Conservation (phyloP, 2,113 vertebrate species). For the Morphnarchus princeps region DNA sequence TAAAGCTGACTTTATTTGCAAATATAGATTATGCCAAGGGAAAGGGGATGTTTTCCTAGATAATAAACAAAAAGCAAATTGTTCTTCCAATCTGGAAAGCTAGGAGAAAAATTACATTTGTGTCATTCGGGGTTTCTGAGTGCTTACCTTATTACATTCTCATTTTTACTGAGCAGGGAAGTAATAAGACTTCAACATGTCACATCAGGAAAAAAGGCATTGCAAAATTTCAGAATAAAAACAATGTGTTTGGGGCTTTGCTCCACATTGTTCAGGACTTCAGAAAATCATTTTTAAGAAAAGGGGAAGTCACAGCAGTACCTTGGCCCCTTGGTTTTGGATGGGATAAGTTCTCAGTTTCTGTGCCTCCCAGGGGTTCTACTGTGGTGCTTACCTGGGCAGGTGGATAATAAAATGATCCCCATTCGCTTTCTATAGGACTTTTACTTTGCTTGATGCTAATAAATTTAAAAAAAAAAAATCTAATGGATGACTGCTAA, state of each 20-base stretch:
- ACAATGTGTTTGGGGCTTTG: background rate
- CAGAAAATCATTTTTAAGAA: background rate
- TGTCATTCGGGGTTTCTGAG: background rate
- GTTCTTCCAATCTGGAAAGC: background rate
- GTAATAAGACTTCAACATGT: background rate
- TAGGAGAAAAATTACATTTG: constrained; percentile 5
- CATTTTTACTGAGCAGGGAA: background rate
- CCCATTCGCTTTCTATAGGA: background rate
- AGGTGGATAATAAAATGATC: background rate
- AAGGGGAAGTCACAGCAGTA: background rate
- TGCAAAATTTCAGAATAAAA: background rate
- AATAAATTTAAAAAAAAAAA: background rate
- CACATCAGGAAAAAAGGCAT: background rate
- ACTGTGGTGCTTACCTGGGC: background rate
- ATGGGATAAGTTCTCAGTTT: background rate
- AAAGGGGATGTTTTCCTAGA: background rate
- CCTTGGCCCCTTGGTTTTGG: background rate
- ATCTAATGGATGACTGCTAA: background rate
- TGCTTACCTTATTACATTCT: background rate
- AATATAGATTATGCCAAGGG: background rate
- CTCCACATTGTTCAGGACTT: background rate
- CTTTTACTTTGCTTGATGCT: background rate
- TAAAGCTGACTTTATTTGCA: background rate
- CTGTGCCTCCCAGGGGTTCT: background rate
- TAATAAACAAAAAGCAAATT: constrained; percentile 11